Conservation (phyloP, 2,113 vertebrate genomes). For the Pelecanoides urinatrix region DNA sequence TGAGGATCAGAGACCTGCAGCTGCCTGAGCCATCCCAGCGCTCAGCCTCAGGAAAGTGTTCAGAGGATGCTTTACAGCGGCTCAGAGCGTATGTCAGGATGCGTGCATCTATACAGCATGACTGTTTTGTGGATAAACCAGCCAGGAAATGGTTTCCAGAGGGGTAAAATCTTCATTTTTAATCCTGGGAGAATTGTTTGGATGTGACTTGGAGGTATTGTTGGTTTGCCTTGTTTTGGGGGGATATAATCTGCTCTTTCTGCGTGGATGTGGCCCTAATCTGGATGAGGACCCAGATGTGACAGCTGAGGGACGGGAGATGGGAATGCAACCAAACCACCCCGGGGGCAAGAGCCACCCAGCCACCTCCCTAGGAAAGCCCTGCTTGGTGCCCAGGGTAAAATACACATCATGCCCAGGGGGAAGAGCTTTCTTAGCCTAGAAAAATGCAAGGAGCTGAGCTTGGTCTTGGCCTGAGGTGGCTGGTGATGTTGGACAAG, state of each 20-base stretch:
- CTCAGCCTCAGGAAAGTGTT: background rate
- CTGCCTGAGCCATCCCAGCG: fast-evolving
- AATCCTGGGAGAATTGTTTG: background rate
- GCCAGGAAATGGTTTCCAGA: background rate
- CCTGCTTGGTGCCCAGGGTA: background rate
- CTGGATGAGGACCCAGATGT: background rate
- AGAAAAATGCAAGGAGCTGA: background rate
- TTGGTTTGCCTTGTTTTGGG: background rate
- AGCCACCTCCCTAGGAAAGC: fast-evolving
- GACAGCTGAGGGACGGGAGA: background rate
- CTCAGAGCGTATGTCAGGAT: background rate
- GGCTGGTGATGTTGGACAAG: background rate
- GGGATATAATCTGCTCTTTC: background rate
- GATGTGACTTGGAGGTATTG: background rate
- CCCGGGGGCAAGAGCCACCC: background rate
- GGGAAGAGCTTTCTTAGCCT: background rate
- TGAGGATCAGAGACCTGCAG: background rate
- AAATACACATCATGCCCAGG: background rate
- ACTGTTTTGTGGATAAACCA: background rate
- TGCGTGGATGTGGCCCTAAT: background rate
- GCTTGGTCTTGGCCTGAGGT: background rate
- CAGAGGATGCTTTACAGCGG: background rate
- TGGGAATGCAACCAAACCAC: background rate
- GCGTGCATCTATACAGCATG: fast-evolving
- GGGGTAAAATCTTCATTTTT: background rate